Evolutionary conservation across 2,797 vertebrate species (phyloP).

Genomic region (Anguilla pacifica): DNA sequence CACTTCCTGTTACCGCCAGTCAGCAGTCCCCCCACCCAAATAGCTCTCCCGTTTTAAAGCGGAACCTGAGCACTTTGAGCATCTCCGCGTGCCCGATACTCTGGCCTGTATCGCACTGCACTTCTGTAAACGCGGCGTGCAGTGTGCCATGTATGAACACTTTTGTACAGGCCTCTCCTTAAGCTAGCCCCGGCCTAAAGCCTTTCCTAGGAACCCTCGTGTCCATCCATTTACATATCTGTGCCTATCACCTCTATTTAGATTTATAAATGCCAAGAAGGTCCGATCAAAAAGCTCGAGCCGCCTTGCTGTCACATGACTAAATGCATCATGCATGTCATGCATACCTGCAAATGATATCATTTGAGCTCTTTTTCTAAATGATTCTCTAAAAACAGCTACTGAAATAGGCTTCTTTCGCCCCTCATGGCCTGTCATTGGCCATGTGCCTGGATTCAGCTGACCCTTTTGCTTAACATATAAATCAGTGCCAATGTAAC

Average conservation of each 20-base stretch:
- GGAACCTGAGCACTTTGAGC: background rate
- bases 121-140: background rate
- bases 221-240: too few species aligned
- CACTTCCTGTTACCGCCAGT: constrained; percentile 12
- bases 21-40: background rate
- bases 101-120: background rate
- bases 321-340: background rate
- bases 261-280: background rate
- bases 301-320: background rate
- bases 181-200: too few species aligned
- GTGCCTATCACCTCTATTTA: background rate
- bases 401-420: background rate
- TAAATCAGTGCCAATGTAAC: too few species aligned
- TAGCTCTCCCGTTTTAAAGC: background rate
- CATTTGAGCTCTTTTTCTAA: background rate
- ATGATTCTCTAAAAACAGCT: background rate
- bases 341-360: background rate
- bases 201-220: too few species aligned
- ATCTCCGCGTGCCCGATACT: background rate
- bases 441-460: background rate
- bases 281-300: background rate
- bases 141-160: too few species aligned
- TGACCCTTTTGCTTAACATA: too few species aligned
- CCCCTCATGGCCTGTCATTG: background rate
- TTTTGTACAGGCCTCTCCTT: too few species aligned